Evolutionary conservation across 2,113 vertebrate genomes (phyloP).

Genomic region (Gymnobelideus leadbeateri): DNA sequence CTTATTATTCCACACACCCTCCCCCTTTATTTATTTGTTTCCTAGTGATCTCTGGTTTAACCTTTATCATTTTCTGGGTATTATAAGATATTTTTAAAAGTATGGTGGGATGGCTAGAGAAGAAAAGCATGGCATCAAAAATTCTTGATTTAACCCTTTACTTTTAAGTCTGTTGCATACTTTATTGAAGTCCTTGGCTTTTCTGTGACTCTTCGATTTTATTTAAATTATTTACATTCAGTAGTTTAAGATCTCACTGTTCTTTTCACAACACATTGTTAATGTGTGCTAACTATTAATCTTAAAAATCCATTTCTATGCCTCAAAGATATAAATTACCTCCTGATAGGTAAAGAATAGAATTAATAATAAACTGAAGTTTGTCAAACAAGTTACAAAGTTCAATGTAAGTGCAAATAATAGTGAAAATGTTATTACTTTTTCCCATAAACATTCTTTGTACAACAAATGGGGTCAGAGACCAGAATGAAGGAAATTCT

Average conservation of each 20-base stretch:
- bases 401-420: not conserved
- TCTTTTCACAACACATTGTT: conserved; percentile 24
- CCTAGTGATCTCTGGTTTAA: not conserved
- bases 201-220: not conserved
- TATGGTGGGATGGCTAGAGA: not conserved
- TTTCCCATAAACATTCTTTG: not conserved
- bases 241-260: not conserved
- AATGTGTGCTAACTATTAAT: not conserved
- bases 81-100: not conserved
- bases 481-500: not conserved
- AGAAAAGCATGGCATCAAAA: not conserved
- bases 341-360: not conserved
- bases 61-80: not conserved
- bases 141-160: not conserved
- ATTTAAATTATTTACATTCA: not conserved
- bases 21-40: conserved; percentile 38
- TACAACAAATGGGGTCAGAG: not conserved
- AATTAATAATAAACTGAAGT: not conserved
- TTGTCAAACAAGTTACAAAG: not conserved
- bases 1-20: not conserved
- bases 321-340: not conserved
- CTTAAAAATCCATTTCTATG: not conserved
- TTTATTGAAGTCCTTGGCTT: not conserved
- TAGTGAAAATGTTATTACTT: not conserved
- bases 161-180: conserved; percentile 5